Percentiles rank a stretch among this genome's conserved stretches.
These are phyloP conservation scores for Myxocyprinus asiaticus DNA, from an alignment of 2,113 vertebrate genomes.

Conservation along the genomic window DNA sequence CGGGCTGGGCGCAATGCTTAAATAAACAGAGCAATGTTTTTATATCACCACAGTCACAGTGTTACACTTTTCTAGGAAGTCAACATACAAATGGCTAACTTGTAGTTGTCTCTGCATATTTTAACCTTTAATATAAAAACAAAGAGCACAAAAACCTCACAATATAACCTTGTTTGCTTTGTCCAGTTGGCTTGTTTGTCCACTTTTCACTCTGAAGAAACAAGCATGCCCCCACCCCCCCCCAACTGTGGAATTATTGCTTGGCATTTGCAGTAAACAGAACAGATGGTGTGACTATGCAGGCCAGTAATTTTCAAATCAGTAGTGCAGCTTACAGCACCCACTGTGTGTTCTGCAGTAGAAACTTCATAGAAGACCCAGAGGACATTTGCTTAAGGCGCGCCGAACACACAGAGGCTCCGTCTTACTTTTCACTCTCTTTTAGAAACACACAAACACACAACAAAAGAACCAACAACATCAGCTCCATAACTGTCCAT, in stretches of 20 bases:
- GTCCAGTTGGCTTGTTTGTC: slow-evolving; percentile 36
- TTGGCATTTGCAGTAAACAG: slow-evolving; percentile 72
- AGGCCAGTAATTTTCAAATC: slow-evolving; percentile 88
- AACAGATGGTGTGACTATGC: slow-evolving; percentile 87
- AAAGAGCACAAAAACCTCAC: neutral
- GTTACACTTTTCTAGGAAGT: too few relatives aligned
- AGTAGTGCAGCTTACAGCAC: slow-evolving; percentile 84
- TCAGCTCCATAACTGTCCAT: neutral
- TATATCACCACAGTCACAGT: too few relatives aligned
- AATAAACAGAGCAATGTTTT: too few relatives aligned
- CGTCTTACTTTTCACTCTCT: slow-evolving; percentile 13
- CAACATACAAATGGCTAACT: too few relatives aligned
- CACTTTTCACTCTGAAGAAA: neutral
- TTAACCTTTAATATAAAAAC: slow-evolving; percentile 8
- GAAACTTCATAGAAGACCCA: slow-evolving; percentile 82
- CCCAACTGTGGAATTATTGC: slow-evolving; percentile 67
- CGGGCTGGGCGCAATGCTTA: too few relatives aligned
- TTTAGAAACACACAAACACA: slow-evolving; percentile 7
- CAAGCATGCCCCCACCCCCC: slow-evolving; percentile 9
- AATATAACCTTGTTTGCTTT: slow-evolving; percentile 24
- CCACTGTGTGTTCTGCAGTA: slow-evolving; percentile 84
- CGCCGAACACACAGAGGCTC: slow-evolving; percentile 73
- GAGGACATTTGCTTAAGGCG: slow-evolving; percentile 77
- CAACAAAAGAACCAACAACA: neutral
- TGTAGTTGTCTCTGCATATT: too few relatives aligned